Base-by-base conservation (phyloP, 1,140 invertebrate genomes). In the Ceratosolen solmsi region DNA sequence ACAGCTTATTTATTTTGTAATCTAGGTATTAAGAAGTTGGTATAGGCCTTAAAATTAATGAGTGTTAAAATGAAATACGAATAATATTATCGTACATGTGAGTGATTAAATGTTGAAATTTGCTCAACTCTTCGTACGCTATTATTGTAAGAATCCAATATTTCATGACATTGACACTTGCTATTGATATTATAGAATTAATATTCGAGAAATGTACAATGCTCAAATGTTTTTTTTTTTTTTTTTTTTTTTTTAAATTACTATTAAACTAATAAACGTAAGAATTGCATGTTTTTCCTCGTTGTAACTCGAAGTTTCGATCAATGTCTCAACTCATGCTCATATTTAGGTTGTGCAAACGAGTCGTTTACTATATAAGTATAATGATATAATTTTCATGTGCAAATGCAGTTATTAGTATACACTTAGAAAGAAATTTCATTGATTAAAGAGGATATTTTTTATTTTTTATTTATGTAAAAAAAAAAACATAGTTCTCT, bases 281-380 rank as follows among this genome's bases (percentile, higher is more conserved):
- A 68, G 33, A n/a, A 71, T 71, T 46, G 8, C 22, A 71, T 30
- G 25, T 71, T 27, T 17, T n/a, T 17, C 15, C 70, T 71, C 70
- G 41, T 38, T 71, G 46, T 54, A 54, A 4, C 63, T 65, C n/a
- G 0, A 70, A 79, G 30, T 74, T 80, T 58, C 71, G 54, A 74
- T 80, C 3, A 30, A 80, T 80, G 54, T 80, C 38, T 22, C 22
- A 78, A 54, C 27, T 68, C 41, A 33, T 68, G 63, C 25, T 78
- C 3, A 78, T 0, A 56, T 56, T 79, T 70, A 36, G 15, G 36
- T 36, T 36, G 5, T 25, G 63, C 63, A 20, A 80, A 22, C 38
- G 33, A 70, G 38, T 30, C 25, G 8, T 73, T 79, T 79, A 1
- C 33, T 72, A 30, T 71, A 13, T 9, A 56, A 25, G 4, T 78